Evolutionary conservation across 1,140 invertebrate genomes (phyloP).

Genomic region (Drosophila chauvacae): DNA sequence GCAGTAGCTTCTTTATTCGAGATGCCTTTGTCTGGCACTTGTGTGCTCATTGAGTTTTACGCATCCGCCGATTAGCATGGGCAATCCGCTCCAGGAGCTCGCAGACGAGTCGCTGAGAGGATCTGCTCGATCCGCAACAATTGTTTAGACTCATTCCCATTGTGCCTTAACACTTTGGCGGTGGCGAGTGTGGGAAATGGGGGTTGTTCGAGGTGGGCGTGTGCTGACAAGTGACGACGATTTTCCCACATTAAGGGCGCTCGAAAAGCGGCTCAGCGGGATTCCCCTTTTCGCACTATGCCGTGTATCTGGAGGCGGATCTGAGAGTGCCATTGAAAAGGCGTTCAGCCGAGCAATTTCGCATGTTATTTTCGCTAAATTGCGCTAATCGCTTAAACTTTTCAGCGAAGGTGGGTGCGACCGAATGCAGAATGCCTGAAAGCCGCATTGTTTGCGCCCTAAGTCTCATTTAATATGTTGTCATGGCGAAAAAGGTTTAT

Average conservation of each 20-base stretch:
- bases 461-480: slow-evolving; percentile 58
- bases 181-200: slow-evolving; percentile 6
- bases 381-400: slow-evolving; percentile 81
- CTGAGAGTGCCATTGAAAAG: slow-evolving; percentile 70
- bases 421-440: slow-evolving; percentile 17
- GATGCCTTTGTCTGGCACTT: slow-evolving; percentile 52
- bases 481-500: slow-evolving; percentile 61
- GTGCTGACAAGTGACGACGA: slow-evolving; percentile 66
- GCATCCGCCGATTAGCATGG: slow-evolving; percentile 72
- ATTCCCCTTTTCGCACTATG: slow-evolving; percentile 39
- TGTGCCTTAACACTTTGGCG: slow-evolving; percentile 49
- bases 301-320: slow-evolving; percentile 37
- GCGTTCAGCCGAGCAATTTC: slow-evolving; percentile 74
- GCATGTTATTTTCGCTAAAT: slow-evolving; percentile 82
- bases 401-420: slow-evolving; percentile 39
- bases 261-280: slow-evolving; percentile 49
- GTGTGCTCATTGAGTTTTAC: slow-evolving; percentile 76
- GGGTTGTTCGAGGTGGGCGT: slow-evolving; percentile 73
- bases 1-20: slow-evolving; percentile 25
- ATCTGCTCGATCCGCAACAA: slow-evolving; percentile 63
- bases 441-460: slow-evolving; percentile 56
- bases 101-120: slow-evolving; percentile 33
- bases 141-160: slow-evolving; percentile 54
- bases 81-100: slow-evolving; percentile 60
- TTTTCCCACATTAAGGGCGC: slow-evolving; percentile 74